Conservation (phyloP, 2,113 vertebrate species). For the Halichoerus grypus region DNA sequence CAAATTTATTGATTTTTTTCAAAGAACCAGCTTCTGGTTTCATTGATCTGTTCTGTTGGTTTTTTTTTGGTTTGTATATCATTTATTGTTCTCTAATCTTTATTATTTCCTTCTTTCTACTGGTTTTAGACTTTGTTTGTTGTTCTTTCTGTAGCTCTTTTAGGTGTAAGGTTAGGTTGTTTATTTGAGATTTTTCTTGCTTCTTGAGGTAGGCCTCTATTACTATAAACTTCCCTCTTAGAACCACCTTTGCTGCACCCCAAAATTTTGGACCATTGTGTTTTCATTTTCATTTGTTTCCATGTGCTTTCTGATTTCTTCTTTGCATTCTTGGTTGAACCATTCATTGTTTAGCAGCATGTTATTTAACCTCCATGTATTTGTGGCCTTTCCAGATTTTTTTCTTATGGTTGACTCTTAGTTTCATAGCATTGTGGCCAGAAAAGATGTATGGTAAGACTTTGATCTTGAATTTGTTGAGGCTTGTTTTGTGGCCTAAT, state of each 20-base stretch:
- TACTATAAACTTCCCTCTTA: not conserved
- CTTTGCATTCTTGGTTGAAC: not conserved
- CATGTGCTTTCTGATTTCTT: not conserved
- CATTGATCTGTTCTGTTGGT: not conserved
- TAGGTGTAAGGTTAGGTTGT: not conserved
- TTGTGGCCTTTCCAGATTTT: not conserved
- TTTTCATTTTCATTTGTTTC: not conserved
- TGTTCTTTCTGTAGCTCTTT: not conserved
- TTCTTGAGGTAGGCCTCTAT: not conserved
- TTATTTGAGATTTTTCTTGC: not conserved
- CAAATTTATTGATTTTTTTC: not conserved
- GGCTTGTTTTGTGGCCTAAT: not conserved
- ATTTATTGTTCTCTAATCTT: not conserved
- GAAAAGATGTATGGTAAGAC: not conserved
- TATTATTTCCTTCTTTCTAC: not conserved
- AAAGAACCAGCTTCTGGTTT: not conserved
- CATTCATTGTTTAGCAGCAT: not conserved
- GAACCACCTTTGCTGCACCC: not conserved
- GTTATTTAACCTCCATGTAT: not conserved
- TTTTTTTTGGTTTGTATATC: not conserved
- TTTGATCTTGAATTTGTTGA: not conserved
- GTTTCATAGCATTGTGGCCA: not conserved
- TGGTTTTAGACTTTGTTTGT: not conserved
- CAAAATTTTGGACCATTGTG: not conserved
- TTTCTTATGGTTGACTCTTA: not conserved